phyloP scores from a whole-genome alignment of 2,888 invertebrate species.

The Stomorhina lunata region DNA sequence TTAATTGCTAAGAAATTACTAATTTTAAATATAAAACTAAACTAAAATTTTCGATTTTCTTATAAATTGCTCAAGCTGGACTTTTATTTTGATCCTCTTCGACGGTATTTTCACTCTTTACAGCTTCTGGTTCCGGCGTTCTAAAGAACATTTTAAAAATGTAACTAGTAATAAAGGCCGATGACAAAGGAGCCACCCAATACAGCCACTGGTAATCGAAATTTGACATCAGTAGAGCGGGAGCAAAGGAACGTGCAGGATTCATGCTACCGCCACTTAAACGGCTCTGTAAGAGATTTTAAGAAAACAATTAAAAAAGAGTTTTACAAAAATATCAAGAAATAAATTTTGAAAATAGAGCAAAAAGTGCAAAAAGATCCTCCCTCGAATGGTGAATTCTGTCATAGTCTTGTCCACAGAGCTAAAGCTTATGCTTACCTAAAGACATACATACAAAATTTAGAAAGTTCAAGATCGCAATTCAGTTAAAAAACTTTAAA shows the following conservation, averaged over 20 bases:
- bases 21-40: neutral
- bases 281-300: slow-evolving; percentile 23
- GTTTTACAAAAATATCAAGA: no score
- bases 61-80: neutral
- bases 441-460: no score
- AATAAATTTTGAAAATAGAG: no score
- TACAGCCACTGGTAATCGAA: slow-evolving; percentile 23
- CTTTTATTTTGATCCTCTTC: neutral
- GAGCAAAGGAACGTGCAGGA: slow-evolving; percentile 85
- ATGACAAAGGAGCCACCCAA: slow-evolving; percentile 24
- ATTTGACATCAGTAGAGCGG: slow-evolving; percentile 80
- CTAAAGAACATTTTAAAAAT: neutral
- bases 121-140: neutral
- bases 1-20: neutral
- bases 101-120: no score
- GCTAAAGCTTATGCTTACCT: no score
- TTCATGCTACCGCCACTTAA: slow-evolving; percentile 86
- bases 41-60: neutral
- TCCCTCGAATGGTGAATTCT: no score
- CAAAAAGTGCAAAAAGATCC: no score
- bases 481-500: no score
- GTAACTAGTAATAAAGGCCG: slow-evolving; percentile 1
- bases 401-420: no score
- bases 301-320: no score
- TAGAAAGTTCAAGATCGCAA: no score